Conservation (phyloP, 1,140 invertebrate genomes). For the Mylabris phalerata region DNA sequence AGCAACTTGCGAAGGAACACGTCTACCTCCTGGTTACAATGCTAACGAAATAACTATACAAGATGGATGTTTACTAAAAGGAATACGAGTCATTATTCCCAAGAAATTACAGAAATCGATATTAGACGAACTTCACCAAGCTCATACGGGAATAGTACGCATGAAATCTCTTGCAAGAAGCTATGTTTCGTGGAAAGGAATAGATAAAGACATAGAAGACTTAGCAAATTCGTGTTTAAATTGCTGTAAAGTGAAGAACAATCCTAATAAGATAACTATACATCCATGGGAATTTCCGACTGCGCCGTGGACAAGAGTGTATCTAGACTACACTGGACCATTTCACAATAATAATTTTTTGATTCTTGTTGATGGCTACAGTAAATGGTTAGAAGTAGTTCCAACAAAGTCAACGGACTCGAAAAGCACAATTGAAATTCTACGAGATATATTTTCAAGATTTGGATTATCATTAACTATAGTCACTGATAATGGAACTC, state of each 20-base stretch:
- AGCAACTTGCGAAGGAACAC: constrained; percentile 12
- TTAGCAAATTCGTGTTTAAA: constrained; percentile 21
- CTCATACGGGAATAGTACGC: constrained; percentile 25
- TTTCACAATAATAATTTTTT: constrained; percentile 24
- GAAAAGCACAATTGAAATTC: no score
- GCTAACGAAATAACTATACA: background rate
- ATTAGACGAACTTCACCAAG: constrained; percentile 1
- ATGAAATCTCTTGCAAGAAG: constrained; percentile 28
- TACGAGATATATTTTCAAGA: no score
- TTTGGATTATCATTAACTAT: no score
- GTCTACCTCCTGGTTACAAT: background rate
- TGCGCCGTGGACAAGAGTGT: constrained; percentile 22
- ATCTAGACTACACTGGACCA: constrained; percentile 26
- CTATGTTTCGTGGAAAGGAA: constrained; percentile 19
- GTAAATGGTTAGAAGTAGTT: no score
- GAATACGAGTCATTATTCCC: constrained; percentile 6
- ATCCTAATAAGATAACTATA: constrained; percentile 19
- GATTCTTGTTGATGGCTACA: no score
- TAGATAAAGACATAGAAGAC: constrained; percentile 31
- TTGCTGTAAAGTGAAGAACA: constrained; percentile 20
- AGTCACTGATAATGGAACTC: no score
- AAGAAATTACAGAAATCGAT: background rate
- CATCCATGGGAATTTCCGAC: constrained; percentile 27
- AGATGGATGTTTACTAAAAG: background rate
- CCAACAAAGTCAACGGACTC: no score